Evolutionary conservation across 2,113 vertebrate genomes (phyloP), one percentile per base, ranked within the genome.

Genomic region (Notarius lentiginosus): DNA sequence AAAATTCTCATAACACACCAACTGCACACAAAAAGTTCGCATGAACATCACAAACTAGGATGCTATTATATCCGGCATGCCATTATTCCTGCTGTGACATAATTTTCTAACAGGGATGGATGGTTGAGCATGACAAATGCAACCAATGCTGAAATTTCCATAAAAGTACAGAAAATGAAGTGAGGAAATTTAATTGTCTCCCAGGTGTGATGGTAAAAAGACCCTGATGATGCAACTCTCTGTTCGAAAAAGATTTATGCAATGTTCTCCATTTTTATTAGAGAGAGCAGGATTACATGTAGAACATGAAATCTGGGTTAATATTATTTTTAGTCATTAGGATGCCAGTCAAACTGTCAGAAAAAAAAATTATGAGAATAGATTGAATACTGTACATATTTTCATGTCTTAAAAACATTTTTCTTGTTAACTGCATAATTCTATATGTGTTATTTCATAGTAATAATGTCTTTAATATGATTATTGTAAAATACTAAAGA

Each of bases 101-200:
- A n/a, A 24, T 77, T 77, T 77, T 22, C 73, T 77, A 77, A 77
- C 49, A 77, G 49, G 73, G 49, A 77, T 77, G 49, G 73, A 53
- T 53, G 49, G 49, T 24, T 77, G 49, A 77, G 49, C 49, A 53
- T 53, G 47, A 77, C 22, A 75, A 75, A 47, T 49, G 18, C n/a
- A 77, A 12, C 47, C 10, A 7, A n/a, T 77, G 49, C 47, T 77
- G 73, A n/a, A 77, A 77, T 77, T n/a, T n/a, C 49, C 53, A 14
- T 53, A 53, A 77, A 77, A n/a, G 22, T 53, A 27, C 73, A n/a
- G 47, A 77, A 77, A 77, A 77, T 77, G 73, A 77, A 77, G 47
- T 77, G 49, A 77, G 47, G 53, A n/a, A 51, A 53, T 76, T 24
- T 51, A 76, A 76, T 77, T 51, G 12, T 77, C 41, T 75, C 72